Conservation (phyloP, 2,888 invertebrate species). For the Hartigia nigra region DNA sequence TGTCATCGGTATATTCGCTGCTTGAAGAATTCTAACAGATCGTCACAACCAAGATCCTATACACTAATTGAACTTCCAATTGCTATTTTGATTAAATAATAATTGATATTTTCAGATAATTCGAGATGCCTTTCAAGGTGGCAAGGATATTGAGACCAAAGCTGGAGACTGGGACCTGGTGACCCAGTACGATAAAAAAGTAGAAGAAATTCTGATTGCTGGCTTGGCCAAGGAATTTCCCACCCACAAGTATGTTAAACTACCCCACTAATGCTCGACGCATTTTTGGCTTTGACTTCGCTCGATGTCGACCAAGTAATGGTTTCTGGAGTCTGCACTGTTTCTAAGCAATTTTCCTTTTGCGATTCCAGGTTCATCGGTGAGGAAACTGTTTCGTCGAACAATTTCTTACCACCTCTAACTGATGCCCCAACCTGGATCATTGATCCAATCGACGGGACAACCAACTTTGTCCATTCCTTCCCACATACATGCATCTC, state of each 20-base stretch:
- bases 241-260: conserved; percentile 70
- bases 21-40: neutral
- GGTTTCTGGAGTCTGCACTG: neutral
- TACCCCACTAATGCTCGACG: neutral
- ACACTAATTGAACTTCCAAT: neutral
- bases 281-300: neutral
- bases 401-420: conserved; percentile 69
- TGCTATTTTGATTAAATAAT: conserved; percentile 1
- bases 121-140: conserved; percentile 48
- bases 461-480: conserved; percentile 83
- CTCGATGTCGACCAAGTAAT: neutral
- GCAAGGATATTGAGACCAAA: conserved; percentile 69
- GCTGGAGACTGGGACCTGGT: conserved; percentile 80
- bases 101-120: conserved; percentile 42
- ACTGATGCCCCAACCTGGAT: conserved; percentile 87
- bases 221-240: conserved; percentile 72
- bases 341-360: conserved; percentile 14
- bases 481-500: conserved; percentile 79
- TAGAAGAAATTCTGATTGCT: conserved; percentile 78
- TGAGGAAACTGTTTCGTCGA: conserved; percentile 74
- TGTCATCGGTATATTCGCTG: neutral
- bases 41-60: neutral
- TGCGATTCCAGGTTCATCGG: conserved; percentile 76
- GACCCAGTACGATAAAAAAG: conserved; percentile 81
- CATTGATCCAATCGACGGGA: conserved; percentile 89